A percentile compares a stretch with the other conserved stretches of the same genome.
These are phyloP conservation scores for Nesogale talazaci DNA, from an alignment of 2,113 vertebrate genomes.

Conservation along the genomic window DNA sequence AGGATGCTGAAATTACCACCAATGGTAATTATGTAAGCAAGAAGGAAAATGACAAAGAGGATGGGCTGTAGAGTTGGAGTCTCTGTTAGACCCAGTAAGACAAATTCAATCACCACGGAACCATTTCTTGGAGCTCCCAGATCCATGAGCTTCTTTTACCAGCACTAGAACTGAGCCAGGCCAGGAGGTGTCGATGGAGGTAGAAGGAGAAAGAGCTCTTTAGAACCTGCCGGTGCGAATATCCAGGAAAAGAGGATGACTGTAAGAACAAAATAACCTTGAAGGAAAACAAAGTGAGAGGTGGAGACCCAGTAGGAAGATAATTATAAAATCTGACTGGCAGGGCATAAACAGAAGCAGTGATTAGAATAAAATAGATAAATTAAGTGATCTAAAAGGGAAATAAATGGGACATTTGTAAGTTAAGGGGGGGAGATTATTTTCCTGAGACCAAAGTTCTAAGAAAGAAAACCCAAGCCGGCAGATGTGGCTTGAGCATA, in stretches of 20 bases:
- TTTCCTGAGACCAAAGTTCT: background rate
- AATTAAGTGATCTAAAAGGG: background rate
- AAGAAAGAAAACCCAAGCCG: background rate
- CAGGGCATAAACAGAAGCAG: background rate
- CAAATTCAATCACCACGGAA: constrained; percentile 60
- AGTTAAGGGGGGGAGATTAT: background rate
- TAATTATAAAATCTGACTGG: background rate
- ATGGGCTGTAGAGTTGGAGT: constrained; percentile 65
- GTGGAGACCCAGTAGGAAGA: background rate
- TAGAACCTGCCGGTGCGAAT: background rate
- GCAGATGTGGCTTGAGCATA: background rate
- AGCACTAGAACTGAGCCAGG: background rate
- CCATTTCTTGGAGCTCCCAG: constrained; percentile 5
- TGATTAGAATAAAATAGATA: background rate
- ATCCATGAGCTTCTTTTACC: constrained; percentile 49
- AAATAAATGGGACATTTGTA: background rate
- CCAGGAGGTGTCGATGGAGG: background rate
- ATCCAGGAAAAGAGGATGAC: background rate
- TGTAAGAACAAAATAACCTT: background rate
- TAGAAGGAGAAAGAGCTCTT: background rate
- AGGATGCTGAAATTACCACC: constrained; percentile 84
- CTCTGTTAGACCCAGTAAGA: constrained; percentile 70
- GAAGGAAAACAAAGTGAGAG: background rate
- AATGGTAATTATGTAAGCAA: constrained; percentile 78
- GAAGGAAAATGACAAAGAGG: constrained; percentile 81